Evolutionary conservation across 2,113 vertebrate genomes (phyloP).

Genomic region (Cnemophilus loriae): DNA sequence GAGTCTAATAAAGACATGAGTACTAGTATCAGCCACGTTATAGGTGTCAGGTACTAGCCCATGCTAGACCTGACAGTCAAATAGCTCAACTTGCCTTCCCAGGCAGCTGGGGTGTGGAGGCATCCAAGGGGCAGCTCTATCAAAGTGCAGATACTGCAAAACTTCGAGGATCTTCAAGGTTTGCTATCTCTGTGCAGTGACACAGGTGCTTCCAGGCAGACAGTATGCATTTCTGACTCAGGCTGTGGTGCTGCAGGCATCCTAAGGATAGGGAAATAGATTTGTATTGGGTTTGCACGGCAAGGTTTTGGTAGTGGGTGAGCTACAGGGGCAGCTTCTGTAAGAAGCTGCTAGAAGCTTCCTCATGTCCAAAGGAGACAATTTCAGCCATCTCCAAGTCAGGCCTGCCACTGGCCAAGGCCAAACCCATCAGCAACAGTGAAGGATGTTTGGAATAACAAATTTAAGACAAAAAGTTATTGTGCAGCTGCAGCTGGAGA

Average conservation of each 20-base stretch:
- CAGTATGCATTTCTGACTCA: not conserved
- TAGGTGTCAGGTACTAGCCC: not conserved
- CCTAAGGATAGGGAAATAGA: not conserved
- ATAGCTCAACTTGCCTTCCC: not conserved
- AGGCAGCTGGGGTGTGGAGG: not conserved
- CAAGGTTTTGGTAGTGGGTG: not conserved
- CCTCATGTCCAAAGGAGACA: not conserved
- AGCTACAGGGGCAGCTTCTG: not conserved
- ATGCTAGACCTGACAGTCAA: not conserved
- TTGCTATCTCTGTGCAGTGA: not conserved
- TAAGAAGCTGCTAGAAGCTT: not conserved
- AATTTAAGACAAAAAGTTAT: not conserved
- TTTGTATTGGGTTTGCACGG: not conserved
- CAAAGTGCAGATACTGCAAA: not conserved
- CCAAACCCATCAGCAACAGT: not conserved
- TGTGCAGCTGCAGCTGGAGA: not conserved
- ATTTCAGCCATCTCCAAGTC: not conserved
- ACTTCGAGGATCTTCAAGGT: not conserved
- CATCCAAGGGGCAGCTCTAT: not conserved
- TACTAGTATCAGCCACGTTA: not conserved
- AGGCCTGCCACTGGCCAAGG: not conserved
- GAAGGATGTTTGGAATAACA: not conserved
- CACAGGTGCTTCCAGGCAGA: not conserved
- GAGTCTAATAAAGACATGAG: not conserved
- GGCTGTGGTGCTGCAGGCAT: not conserved